Base-by-base conservation (phyloP, 2,797 vertebrate genomes). In the Chelonia mydas region DNA sequence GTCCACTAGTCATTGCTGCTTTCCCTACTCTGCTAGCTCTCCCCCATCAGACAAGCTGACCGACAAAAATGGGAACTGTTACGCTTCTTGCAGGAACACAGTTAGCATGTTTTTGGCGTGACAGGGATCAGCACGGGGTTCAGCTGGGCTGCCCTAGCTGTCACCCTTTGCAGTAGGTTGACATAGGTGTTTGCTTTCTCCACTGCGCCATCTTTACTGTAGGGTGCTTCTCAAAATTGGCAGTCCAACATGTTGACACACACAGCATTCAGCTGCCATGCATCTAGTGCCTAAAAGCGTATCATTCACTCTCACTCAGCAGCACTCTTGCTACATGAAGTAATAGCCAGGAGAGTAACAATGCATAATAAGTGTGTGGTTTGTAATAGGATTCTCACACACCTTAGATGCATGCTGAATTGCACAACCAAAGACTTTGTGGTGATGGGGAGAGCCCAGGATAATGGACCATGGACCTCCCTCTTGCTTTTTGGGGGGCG, bases 381-480 rank as follows among this genome's bases (percentile, higher is more conserved):
- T 94, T 76, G 83, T 21, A 53, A 7, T 65, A 6, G 79, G 37
- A 0, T 78, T 96, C 90, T 90, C 91, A 74, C 87, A 1, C 23
- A 93, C 91, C 82, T 95, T 3, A 17, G 81, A 13, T 7, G 7
- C 9, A 0, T 37, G 93, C 83, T 80, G 83, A 95, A 94, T 93
- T 94, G 90, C 86, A 95, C 93, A 96, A 82, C 9, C 54, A 8
- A 10, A 3, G 17, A 81, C 50, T 53, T 23, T 3, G 53, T 1
- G 65, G 65, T 85, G 95, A 93, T 45, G 86, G 95, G 41, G 84
- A 92, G 86, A 90, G 93, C 93, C 79, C 79, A 3, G 54, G 92
- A 80, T 81, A 4, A 91, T 86, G 89, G 86, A 12, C 88, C 93
- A 91, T 95, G 94, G 33, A 47, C 80, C 91, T 96, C 57, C 89